Evolutionary conservation across 2,797 vertebrate species (phyloP), one percentile per base, ranked within the genome.

Genomic region (Gallinago stenura): DNA sequence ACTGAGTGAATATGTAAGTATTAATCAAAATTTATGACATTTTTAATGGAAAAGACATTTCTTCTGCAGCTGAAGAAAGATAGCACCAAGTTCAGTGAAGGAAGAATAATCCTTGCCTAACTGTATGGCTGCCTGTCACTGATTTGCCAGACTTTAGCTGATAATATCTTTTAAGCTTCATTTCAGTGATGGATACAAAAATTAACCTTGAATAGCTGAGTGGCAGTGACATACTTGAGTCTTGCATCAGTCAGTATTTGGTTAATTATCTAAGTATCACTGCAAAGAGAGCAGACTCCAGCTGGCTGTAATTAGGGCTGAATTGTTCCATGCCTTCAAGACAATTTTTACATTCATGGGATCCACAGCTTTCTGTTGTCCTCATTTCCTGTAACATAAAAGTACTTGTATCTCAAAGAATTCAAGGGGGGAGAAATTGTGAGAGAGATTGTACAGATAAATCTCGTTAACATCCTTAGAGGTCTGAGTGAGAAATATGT

Each of bases 251-350:
- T 78, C 82, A 91, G 82, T 95, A 72, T 91, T 96, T 91, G 72
- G 91, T 92, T 97, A 94, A 95, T 97, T 76, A 88, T 88, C 62
- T 51, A 78, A 96, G 70, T 88, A 83, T 95, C 48, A 35, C 69
- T 96, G 83, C 79, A 94, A 91, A 91, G 75, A 65, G 93, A 94
- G 65, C 81, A 83, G 78, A 84, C 83, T 97, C 94, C 93, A 96
- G 86, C 94, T 97, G 97, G 73, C 79, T 96, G 56, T 95, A 96
- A 95, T 97, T 97, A 97, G 91, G 57, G 77, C 87, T 97, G 83
- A 82, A 95, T 95, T 97, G 78, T 97, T 97, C 92, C 83, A 62
- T 95, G 87, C 92, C 80, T 94, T 85, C 68, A 82, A 95, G 85
- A 95, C 66, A 89, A 25, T 95, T 97, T 95, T 96, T 94, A 88